A percentile compares a stretch with the other conserved stretches of the same genome.
Evolutionary conservation across 2,113 vertebrate species (phyloP).

Genomic region (Patagioenas fasciata): DNA sequence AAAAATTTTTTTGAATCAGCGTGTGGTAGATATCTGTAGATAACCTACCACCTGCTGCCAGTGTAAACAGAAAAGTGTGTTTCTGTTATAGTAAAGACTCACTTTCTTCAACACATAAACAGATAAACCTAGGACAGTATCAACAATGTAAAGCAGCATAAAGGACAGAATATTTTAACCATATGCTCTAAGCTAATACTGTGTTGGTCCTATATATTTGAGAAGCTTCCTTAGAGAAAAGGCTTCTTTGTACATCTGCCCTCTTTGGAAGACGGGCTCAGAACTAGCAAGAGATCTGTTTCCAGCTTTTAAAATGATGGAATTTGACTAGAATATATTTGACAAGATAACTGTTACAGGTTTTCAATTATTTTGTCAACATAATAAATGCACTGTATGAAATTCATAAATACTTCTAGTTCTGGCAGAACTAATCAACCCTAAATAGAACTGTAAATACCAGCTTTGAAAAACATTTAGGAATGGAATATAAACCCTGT

Average conservation of each 20-base stretch:
- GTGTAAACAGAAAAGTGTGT: neutral
- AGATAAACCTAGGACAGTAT: neutral
- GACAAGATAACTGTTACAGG: neutral
- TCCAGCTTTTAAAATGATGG: neutral
- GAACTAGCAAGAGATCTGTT: neutral
- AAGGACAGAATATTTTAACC: neutral
- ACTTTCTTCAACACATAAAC: neutral
- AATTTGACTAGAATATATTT: neutral
- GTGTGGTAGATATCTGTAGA: neutral
- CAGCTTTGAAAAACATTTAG: neutral
- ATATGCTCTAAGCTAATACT: neutral
- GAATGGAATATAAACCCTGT: neutral
- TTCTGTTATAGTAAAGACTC: neutral
- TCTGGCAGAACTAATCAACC: neutral
- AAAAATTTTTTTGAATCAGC: neutral
- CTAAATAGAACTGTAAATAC: neutral
- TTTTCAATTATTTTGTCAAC: neutral
- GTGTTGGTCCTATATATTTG: neutral
- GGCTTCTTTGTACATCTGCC: neutral
- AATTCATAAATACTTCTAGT: neutral
- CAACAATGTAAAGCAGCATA: neutral
- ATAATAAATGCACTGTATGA: neutral
- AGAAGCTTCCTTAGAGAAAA: neutral
- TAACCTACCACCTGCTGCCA: slow-evolving; percentile 1
- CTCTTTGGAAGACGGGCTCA: neutral